phyloP scores from a whole-genome alignment of 2,797 vertebrate species.

The Pseudomugil tenellus region DNA sequence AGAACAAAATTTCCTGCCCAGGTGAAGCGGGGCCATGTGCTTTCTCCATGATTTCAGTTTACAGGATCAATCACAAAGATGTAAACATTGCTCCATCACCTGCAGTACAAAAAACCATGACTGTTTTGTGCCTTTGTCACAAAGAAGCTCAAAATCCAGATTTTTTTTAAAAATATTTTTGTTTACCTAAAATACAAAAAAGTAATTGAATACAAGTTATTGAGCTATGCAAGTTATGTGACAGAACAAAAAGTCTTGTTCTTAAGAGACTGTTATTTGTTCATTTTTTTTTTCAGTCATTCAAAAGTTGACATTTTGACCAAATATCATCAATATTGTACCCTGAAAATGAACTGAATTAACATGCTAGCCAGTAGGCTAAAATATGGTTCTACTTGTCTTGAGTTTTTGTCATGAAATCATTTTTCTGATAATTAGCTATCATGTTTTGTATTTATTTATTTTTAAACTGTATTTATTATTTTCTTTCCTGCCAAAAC shows the following conservation, averaged over 20 bases:
- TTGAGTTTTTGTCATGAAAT: too few relatives aligned
- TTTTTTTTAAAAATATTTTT: background rate
- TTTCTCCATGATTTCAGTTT: constrained; percentile 27
- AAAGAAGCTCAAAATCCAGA: background rate
- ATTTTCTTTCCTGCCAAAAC: too few relatives aligned
- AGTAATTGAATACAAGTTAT: background rate
- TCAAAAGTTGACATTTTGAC: too few relatives aligned
- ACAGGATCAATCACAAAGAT: constrained; percentile 16
- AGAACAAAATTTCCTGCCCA: background rate
- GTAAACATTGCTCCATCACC: constrained; percentile 12
- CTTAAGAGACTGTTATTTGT: background rate
- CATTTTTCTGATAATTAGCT: too few relatives aligned
- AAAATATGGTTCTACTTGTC: background rate
- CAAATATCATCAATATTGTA: too few relatives aligned
- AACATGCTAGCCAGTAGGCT: background rate
- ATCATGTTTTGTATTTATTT: too few relatives aligned
- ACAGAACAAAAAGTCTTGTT: background rate
- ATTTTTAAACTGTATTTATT: too few relatives aligned
- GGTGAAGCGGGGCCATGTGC: background rate
- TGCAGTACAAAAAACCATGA: background rate
- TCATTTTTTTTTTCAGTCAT: background rate
- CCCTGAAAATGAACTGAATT: background rate
- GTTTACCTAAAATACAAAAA: too few relatives aligned
- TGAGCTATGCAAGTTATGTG: background rate
- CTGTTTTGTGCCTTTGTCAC: background rate